Base-by-base conservation (phyloP, 2,797 vertebrate genomes). In the Trematomus bernacchii region DNA sequence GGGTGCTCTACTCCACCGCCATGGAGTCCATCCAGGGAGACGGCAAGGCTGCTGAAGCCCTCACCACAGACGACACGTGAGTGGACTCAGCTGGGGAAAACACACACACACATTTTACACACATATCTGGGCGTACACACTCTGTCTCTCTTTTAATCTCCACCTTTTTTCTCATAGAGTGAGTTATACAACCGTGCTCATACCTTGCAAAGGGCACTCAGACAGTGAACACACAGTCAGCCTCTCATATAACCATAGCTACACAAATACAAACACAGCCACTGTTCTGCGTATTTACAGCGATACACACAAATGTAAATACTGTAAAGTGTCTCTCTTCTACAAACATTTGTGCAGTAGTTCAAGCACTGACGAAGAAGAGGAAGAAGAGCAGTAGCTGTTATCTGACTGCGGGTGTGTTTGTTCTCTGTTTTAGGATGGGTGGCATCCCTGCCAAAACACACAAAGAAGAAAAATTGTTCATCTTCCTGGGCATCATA, bases 1-100 rank as follows among this genome's bases (percentile, higher is more conserved):
- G 96, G 74, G 98, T 98, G 81, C 97, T 99, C 47, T 99, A 99
- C 92, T 99, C 98, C 71, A 99, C 98, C 1, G 98, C 98, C 47
- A 95, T 99, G 96, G 98, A 99, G 90, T 99, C 98, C 62, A 99
- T 99, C 93, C 98, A 99, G 89, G 98, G 98, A 68, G 96, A 97
- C 57, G 97, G 97, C 86, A 98, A 96, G 77, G 93, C 97, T 0
- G 96, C 96, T 0, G 97, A 98, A 27, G 95, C 93, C 0, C 65
- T 98, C 69, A 95, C 94, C 77, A 94, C 95, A 9, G 97, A 97
- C 47, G 92, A 97, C 91, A 99, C 97, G 98, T 99, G 91, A 97
- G 97, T 91, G 18, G 48, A 70, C 70, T 84, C 80, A 64, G 80
- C 70, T 52, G 54, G 50, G 33, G 15, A 62, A 11, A 62, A 62